phyloP scores from a whole-genome alignment of 2,888 invertebrate species.

The Bellardia pandia region DNA sequence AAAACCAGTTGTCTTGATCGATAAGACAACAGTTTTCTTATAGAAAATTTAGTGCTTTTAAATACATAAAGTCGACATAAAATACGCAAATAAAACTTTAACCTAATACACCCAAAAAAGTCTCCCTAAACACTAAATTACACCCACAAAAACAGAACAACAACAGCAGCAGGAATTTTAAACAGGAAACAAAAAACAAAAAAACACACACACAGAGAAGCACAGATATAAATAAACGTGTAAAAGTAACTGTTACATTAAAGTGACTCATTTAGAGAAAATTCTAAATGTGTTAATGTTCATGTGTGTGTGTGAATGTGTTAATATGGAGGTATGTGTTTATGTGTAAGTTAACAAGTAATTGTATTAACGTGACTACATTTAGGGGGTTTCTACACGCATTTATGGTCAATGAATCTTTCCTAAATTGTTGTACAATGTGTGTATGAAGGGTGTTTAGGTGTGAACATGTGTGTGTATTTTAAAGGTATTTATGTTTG shows the following conservation, averaged over 20 bases:
- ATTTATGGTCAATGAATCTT: slow-evolving; percentile 30
- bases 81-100: neutral
- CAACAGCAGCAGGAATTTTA: neutral
- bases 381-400: neutral
- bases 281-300: neutral
- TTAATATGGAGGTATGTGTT: neutral
- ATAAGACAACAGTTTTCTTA: too few species aligned
- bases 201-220: neutral
- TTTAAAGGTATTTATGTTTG: slow-evolving; percentile 7
- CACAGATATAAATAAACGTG: neutral
- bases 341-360: slow-evolving; percentile 8
- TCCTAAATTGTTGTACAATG: neutral
- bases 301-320: neutral
- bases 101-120: neutral
- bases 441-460: neutral
- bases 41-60: too few species aligned
- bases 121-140: neutral
- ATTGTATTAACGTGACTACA: slow-evolving; percentile 55
- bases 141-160: neutral
- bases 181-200: neutral
- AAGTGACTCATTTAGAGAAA: neutral
- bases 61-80: neutral
- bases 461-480: neutral
- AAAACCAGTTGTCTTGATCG: too few species aligned
- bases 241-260: neutral